phyloP scores from a whole-genome alignment of 1,140 invertebrate species.

The Trichonephila clavata region DNA sequence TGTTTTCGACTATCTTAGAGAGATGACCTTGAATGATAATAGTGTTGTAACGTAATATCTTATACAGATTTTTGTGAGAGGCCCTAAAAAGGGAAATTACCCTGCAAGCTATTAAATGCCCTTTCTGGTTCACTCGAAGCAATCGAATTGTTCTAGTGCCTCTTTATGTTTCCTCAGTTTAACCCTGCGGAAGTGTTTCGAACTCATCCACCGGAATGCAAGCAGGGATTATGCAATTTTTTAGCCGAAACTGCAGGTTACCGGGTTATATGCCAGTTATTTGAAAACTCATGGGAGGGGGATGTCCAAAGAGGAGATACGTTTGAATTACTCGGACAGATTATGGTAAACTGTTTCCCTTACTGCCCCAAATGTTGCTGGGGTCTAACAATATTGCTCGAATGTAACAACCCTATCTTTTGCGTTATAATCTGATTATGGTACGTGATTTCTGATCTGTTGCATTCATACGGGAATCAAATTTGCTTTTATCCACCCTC shows the following conservation, averaged over 20 bases:
- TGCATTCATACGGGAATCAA: not conserved
- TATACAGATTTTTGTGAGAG: not conserved
- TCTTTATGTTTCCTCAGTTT: not conserved
- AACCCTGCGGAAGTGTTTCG: slow-evolving; percentile 6
- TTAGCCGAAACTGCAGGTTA: slow-evolving; percentile 8
- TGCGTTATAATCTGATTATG: slow-evolving; percentile 11
- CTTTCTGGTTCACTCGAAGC: not conserved
- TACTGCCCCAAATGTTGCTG: not conserved
- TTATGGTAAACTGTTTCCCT: not conserved
- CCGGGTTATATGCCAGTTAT: slow-evolving; percentile 1
- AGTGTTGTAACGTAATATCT: no score
- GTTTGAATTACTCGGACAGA: slow-evolving; percentile 26
- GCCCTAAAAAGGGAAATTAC: not conserved
- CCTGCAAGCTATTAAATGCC: not conserved
- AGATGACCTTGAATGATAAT: no score
- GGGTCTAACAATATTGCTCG: not conserved
- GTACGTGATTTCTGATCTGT: not conserved
- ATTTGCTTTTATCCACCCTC: not conserved
- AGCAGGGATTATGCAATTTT: slow-evolving; percentile 8
- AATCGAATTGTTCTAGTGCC: not conserved
- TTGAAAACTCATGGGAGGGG: not conserved
- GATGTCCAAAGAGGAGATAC: slow-evolving; percentile 7
- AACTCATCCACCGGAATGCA: slow-evolving; percentile 15
- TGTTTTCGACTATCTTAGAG: no score
- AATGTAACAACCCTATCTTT: not conserved